Evolutionary conservation across 1,140 invertebrate genomes (phyloP), one percentile per base, ranked within the genome.

Genomic region (Drosophila kikkawai): DNA sequence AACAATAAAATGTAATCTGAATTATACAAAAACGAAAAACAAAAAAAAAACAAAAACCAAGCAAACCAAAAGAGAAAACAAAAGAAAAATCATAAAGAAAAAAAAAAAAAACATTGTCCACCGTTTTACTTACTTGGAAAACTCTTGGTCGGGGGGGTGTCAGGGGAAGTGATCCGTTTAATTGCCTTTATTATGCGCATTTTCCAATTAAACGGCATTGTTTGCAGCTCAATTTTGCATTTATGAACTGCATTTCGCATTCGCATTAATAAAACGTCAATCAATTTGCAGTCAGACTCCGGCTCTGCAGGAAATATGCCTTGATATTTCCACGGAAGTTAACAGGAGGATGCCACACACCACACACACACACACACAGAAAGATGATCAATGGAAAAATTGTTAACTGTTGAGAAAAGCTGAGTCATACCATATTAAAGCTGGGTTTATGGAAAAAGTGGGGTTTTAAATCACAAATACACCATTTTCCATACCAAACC

Each of bases 1-100:
- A 91, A 91, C 74, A 91, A 90, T 90, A 90, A 90, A 91, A 69
- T 91, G 84, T 91, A 91, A 90, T 91, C 88, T 91, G 88, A 91
- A 91, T 91, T 91, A 91, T 91, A 91, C 80, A 84, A 81, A 76
- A 77, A 50, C 57, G 65, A 63, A 61, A 58, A 74, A 69, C 56
- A 74, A 50, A 17, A 56, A 56, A 56, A 75, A 45, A 66, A 66
- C 51, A 58, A 75, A 53, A 76, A 75, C 53, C 45, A 48, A 75
- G 22, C 60, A 66, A 75, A 58, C 71, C 71, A 58, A 76, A 76
- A 58, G 55, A 66, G 41, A 76, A 76, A 76, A 76, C 60, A 76
- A 76, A 76, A 29, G 73, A 75, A 75, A 75, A 75, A 75, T 65
- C 74, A 68, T 77, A 77, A 77, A 76, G 64, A 77, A 68, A 77